Conservation (phyloP, 2,797 vertebrate genomes). For the Lutjanus argentimaculatus region DNA sequence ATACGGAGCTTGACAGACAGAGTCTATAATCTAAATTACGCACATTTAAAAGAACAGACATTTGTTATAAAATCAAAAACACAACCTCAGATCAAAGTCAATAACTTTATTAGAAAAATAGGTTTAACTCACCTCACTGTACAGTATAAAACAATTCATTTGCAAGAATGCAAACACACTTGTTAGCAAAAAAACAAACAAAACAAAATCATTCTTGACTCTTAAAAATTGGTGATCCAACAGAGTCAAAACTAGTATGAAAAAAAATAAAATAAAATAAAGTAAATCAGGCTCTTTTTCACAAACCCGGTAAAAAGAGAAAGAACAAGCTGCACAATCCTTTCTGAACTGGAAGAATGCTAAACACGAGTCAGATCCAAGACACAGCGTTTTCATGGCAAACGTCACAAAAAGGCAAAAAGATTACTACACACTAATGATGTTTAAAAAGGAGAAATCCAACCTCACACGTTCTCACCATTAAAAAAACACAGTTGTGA, state of each 20-base stretch:
- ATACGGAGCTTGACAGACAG: neutral
- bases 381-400: slow-evolving; percentile 83
- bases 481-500: neutral
- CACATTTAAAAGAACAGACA: neutral
- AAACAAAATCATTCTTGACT: slow-evolving; percentile 29
- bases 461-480: neutral
- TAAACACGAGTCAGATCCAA: slow-evolving; percentile 67
- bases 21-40: neutral
- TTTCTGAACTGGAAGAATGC: slow-evolving; percentile 83
- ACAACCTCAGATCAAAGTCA: slow-evolving; percentile 90
- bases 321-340: slow-evolving; percentile 87
- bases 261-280: neutral
- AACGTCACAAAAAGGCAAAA: slow-evolving; percentile 31
- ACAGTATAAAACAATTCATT: slow-evolving; percentile 99
- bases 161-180: slow-evolving; percentile 96
- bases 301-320: slow-evolving; percentile 25
- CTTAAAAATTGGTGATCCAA: slow-evolving; percentile 43
- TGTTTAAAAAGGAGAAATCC: slow-evolving; percentile 48
- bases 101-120: slow-evolving; percentile 99
- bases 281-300: slow-evolving; percentile 7
- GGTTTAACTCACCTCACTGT: slow-evolving; percentile 95
- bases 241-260: slow-evolving; percentile 42
- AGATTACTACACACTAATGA: slow-evolving; percentile 8
- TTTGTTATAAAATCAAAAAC: neutral
- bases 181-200: slow-evolving; percentile 88